These are phyloP conservation scores for Tragelaphus strepsiceros DNA, from an alignment of 2,113 vertebrate species.

Conservation along the genomic window DNA sequence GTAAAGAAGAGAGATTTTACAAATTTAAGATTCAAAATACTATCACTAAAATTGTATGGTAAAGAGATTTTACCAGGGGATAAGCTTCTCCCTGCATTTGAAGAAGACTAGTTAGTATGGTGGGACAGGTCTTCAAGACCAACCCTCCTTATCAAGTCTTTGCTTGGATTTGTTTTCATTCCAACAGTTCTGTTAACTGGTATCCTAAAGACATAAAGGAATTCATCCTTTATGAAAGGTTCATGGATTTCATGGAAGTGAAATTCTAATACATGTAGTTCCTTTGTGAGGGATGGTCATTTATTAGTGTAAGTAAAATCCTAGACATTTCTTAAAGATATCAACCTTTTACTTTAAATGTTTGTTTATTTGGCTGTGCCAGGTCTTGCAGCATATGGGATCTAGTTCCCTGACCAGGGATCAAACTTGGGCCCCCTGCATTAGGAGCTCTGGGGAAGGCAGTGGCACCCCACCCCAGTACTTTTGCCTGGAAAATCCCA, in stretches of 20 bases:
- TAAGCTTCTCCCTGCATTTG: background rate
- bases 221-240: background rate
- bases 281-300: background rate
- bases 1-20: background rate
- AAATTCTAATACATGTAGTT: background rate
- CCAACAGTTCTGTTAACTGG: background rate
- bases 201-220: background rate
- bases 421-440: background rate
- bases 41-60: background rate
- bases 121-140: background rate
- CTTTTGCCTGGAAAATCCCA: too few relatives aligned
- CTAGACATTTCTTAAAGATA: background rate
- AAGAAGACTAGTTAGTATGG: background rate
- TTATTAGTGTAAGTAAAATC: background rate
- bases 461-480: too few relatives aligned
- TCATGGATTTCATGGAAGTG: background rate
- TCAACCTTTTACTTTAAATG: background rate
- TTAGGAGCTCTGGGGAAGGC: too few relatives aligned
- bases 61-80: background rate
- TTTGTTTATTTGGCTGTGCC: background rate
- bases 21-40: background rate
- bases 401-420: background rate
- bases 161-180: background rate
- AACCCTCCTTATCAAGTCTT: background rate
- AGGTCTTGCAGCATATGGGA: fast-evolving